A percentile compares a stretch with the other conserved stretches of the same genome.
phyloP scores from a whole-genome alignment of 2,113 vertebrate species.

The Lophochroa leadbeateri region DNA sequence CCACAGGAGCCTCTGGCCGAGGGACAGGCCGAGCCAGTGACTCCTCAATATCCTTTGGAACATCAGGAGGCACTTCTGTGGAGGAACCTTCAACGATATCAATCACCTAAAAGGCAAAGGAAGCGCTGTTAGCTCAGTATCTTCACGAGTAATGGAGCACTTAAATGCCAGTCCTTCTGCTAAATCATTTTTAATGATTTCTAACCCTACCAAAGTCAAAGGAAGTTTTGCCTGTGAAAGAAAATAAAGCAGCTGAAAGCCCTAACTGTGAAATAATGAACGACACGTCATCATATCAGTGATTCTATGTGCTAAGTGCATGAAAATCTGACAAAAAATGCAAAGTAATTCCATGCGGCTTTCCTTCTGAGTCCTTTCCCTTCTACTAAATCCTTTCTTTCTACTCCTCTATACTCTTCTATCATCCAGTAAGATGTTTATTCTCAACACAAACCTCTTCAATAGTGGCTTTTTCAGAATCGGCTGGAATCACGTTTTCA shows the following conservation, averaged over 20 bases:
- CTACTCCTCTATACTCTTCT: not conserved
- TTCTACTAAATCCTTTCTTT: not conserved
- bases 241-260: not conserved
- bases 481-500: slow-evolving; percentile 89
- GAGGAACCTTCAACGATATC: slow-evolving; percentile 82
- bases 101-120: slow-evolving; percentile 77
- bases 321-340: not conserved
- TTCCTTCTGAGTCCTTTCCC: not conserved
- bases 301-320: not conserved
- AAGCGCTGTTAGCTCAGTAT: not conserved
- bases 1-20: slow-evolving; percentile 85
- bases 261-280: not conserved
- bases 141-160: not conserved
- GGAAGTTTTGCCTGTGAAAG: not conserved
- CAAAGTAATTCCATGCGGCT: not conserved
- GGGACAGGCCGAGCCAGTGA: slow-evolving; percentile 49
- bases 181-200: not conserved
- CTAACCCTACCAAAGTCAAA: not conserved
- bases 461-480: slow-evolving; percentile 82
- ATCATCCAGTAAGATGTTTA: not conserved
- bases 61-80: slow-evolving; percentile 62
- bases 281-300: not conserved
- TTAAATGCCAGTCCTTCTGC: not conserved
- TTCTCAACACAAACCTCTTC: slow-evolving; percentile 78
- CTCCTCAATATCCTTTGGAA: slow-evolving; percentile 82